These are phyloP conservation scores for Sylvilagus floridanus DNA, from an alignment of 2,797 vertebrate genomes.

Conservation along the genomic window DNA sequence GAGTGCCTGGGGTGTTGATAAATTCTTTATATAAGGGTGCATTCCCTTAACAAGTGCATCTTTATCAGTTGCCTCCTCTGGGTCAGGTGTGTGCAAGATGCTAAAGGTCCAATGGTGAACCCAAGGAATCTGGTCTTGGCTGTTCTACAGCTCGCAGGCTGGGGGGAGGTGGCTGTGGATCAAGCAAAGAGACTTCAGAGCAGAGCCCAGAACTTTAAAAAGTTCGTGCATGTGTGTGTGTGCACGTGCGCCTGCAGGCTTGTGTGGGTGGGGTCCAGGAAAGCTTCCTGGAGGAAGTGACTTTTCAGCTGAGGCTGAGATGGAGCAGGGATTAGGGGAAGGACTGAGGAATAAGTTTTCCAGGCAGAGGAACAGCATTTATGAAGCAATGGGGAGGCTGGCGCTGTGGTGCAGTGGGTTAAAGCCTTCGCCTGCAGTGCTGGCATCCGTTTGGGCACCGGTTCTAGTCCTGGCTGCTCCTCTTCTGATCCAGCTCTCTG, in stretches of 20 bases:
- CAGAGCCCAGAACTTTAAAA: not conserved
- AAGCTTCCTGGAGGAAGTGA: not conserved
- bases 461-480: too few relatives aligned
- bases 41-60: not conserved
- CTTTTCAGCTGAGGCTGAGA: not conserved
- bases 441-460: too few relatives aligned
- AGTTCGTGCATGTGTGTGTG: not conserved
- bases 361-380: not conserved
- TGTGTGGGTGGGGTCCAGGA: not conserved
- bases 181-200: not conserved
- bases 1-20: not conserved
- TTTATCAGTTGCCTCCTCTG: not conserved
- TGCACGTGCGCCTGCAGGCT: accelerated
- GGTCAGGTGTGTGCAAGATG: not conserved
- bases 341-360: accelerated
- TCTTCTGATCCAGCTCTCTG: too few relatives aligned
- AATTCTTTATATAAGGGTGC: not conserved
- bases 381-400: not conserved
- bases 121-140: not conserved
- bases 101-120: not conserved
- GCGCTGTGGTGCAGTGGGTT: too few relatives aligned
- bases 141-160: not conserved
- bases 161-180: not conserved
- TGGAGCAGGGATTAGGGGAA: not conserved
- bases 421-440: too few relatives aligned